Evolutionary conservation across 2,888 invertebrate species (phyloP).

Genomic region (Macaria notata): DNA sequence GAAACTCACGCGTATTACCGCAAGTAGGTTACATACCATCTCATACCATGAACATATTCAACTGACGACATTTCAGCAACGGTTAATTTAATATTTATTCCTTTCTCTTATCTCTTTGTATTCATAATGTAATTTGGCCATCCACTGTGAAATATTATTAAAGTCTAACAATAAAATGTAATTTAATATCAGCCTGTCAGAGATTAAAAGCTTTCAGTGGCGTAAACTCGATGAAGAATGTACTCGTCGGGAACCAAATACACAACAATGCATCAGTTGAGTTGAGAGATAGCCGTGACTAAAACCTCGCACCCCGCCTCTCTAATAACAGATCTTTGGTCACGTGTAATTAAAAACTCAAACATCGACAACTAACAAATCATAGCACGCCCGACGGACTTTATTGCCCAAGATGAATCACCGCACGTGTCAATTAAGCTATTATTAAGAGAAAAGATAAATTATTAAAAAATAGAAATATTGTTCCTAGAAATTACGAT

Average conservation of each 20-base stretch:
- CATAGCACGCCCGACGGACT: slow-evolving; percentile 49
- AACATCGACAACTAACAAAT: slow-evolving; percentile 77
- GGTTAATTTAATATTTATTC: slow-evolving; percentile 60
- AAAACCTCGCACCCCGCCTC: slow-evolving; percentile 64
- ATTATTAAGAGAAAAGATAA: slow-evolving; percentile 59
- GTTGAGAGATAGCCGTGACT: slow-evolving; percentile 63
- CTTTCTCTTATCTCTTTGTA: slow-evolving; percentile 41
- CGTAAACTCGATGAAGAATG: slow-evolving; percentile 29
- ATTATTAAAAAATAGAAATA: slow-evolving; percentile 60
- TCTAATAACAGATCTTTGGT: slow-evolving; percentile 73
- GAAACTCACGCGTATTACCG: slow-evolving; percentile 35
- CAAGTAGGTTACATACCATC: slow-evolving; percentile 59
- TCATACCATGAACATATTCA: slow-evolving; percentile 50
- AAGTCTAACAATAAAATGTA: slow-evolving; percentile 44
- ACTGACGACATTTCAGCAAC: slow-evolving; percentile 68
- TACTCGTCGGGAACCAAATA: slow-evolving; percentile 40
- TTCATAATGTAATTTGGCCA: slow-evolving; percentile 38
- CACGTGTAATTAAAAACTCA: slow-evolving; percentile 79
- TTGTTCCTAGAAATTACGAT: slow-evolving; percentile 64
- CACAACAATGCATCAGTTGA: slow-evolving; percentile 45
- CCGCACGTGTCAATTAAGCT: slow-evolving; percentile 68
- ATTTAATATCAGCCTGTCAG: slow-evolving; percentile 48
- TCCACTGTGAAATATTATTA: slow-evolving; percentile 46
- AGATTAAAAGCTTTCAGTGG: slow-evolving; percentile 44
- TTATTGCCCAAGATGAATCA: slow-evolving; percentile 60